These are phyloP conservation scores for Enteromius thamalakanensis DNA, from an alignment of 2,797 vertebrate genomes.

Conservation along the genomic window DNA sequence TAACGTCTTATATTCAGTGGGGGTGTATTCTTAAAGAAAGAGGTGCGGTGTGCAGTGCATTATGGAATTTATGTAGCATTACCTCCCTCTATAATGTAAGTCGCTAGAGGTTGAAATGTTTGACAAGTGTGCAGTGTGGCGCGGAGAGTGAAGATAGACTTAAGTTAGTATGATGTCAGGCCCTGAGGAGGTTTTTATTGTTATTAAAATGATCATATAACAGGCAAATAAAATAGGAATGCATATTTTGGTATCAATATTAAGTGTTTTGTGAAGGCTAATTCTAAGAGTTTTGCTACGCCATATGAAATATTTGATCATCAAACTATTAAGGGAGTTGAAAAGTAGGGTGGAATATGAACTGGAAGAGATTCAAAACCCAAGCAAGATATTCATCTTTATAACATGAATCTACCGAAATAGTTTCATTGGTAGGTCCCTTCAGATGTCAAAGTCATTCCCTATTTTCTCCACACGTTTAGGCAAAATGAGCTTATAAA, in stretches of 20 bases:
- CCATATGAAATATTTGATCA: neutral
- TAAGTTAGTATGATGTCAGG: neutral
- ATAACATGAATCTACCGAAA: neutral
- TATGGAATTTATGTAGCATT: constrained; percentile 38
- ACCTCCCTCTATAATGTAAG: constrained; percentile 9
- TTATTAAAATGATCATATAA: neutral
- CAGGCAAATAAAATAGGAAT: neutral
- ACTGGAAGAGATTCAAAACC: neutral
- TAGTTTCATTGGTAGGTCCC: neutral
- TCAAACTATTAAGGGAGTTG: neutral
- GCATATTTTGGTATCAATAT: neutral
- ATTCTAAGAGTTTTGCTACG: neutral
- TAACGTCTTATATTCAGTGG: constrained; percentile 10
- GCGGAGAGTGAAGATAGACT: neutral
- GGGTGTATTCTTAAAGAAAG: constrained; percentile 21
- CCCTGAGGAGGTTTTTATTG: neutral
- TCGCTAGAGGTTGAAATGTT: neutral
- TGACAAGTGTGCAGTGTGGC: neutral
- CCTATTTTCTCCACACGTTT: neutral
- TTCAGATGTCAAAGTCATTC: neutral
- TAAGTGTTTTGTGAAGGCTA: neutral
- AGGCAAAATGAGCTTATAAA: neutral
- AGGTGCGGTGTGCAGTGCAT: neutral
- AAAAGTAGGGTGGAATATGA: neutral
- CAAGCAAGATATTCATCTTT: neutral